A percentile compares a stretch with the other conserved stretches of the same genome.
Conservation (phyloP, 2,888 invertebrate genomes). For the Digitonthophagus gazella region DNA sequence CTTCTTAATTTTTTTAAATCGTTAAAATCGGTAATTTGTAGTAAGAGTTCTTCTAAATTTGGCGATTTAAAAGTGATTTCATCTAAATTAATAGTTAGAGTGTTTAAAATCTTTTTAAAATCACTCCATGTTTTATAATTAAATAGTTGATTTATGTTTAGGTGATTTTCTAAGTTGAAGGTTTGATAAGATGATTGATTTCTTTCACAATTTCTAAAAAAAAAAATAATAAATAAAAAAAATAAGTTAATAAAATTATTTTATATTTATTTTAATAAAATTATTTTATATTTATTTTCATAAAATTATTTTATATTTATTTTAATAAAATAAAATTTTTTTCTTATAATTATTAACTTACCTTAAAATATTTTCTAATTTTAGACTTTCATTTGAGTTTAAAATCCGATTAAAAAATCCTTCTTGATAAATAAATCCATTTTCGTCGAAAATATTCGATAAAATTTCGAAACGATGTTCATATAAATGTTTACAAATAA, state of each 20-base stretch:
- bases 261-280: neutral
- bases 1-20: conserved; percentile 19
- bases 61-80: conserved; percentile 11
- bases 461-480: conserved; percentile 19
- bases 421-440: conserved; percentile 19
- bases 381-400: conserved; percentile 19
- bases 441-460: conserved; percentile 22
- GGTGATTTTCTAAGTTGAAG: conserved; percentile 21
- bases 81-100: conserved; percentile 9
- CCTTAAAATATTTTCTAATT: conserved; percentile 20
- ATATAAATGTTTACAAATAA: conserved; percentile 21
- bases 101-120: conserved; percentile 2
- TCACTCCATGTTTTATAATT: conserved; percentile 26
- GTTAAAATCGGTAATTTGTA: neutral
- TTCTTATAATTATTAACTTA: conserved; percentile 2
- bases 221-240: too few species aligned
- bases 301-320: neutral
- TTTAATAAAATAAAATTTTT: neutral
- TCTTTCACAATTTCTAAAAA: conserved; percentile 22
- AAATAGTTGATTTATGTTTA: conserved; percentile 17
- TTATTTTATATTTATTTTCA: neutral
- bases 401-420: conserved; percentile 20
- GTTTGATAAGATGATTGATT: conserved; percentile 23
- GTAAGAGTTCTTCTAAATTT: conserved; percentile 11
- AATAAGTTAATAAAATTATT: neutral